phyloP scores from a whole-genome alignment of 2,888 invertebrate species.

The Cenopis cana region DNA sequence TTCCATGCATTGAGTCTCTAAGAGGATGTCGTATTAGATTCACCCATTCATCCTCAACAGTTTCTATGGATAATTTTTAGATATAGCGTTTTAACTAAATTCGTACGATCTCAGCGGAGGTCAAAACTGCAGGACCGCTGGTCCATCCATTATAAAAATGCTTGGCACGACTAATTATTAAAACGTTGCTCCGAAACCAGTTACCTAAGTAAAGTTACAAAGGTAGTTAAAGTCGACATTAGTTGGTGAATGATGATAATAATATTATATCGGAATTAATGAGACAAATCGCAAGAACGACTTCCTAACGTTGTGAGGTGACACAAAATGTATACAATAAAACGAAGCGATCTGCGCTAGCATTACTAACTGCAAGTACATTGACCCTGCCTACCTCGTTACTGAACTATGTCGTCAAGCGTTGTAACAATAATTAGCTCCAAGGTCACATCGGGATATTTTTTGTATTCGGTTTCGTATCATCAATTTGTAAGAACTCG shows the following conservation, averaged over 20 bases:
- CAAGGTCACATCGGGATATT: slow-evolving; percentile 29
- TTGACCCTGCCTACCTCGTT: slow-evolving; percentile 18
- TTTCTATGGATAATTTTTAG: not conserved
- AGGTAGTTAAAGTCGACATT: not conserved
- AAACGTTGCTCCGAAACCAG: slow-evolving; percentile 7
- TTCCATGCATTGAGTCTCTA: slow-evolving; percentile 32
- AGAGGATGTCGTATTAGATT: slow-evolving; percentile 1
- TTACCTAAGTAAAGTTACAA: not conserved
- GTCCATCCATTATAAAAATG: slow-evolving; percentile 22
- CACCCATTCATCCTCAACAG: slow-evolving; percentile 21
- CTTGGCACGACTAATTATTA: slow-evolving; percentile 26
- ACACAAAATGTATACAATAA: not conserved
- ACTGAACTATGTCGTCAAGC: slow-evolving; percentile 15
- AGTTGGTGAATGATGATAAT: slow-evolving; percentile 9
- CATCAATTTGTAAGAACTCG: slow-evolving; percentile 10
- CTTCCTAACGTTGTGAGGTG: slow-evolving; percentile 1
- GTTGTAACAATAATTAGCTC: slow-evolving; percentile 8
- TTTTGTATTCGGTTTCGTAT: slow-evolving; percentile 19
- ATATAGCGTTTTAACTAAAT: not conserved
- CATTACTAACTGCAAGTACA: slow-evolving; percentile 14
- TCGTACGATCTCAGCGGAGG: slow-evolving; percentile 14
- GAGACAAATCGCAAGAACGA: slow-evolving; percentile 3
- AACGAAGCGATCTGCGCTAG: not conserved
- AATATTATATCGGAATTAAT: not conserved
- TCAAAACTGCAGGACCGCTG: slow-evolving; percentile 14